Conservation (phyloP, 1,140 invertebrate species). For the Drusus annulatus region DNA sequence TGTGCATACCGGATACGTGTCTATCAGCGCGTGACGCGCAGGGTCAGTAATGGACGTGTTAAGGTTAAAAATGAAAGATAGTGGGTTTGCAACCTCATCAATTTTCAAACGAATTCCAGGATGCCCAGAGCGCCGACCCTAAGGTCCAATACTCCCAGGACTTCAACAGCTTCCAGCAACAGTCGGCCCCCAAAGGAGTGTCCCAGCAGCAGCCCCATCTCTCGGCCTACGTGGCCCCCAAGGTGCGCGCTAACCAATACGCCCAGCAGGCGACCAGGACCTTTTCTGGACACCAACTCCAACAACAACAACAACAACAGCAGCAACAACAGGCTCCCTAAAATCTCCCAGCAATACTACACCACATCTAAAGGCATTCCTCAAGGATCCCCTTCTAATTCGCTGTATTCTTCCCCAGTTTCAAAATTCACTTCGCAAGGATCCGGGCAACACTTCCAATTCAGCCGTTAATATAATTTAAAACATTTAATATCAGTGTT, state of each 20-base stretch:
- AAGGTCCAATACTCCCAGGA: constrained; percentile 25
- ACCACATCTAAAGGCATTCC: background rate
- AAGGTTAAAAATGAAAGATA: too few species aligned
- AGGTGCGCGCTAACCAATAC: background rate
- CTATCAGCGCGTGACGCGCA: too few species aligned
- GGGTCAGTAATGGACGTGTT: too few species aligned
- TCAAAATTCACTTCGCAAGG: constrained; percentile 1
- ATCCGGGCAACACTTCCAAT: too few species aligned
- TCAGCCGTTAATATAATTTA: too few species aligned
- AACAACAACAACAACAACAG: constrained; percentile 1
- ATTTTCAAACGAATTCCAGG: too few species aligned
- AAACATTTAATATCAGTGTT: background rate
- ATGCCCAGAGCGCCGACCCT: background rate
- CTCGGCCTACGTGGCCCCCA: constrained; percentile 6
- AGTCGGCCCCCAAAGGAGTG: background rate
- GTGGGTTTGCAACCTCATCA: too few species aligned
- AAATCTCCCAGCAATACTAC: background rate
- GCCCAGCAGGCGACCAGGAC: background rate
- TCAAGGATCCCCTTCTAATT: constrained; percentile 13
- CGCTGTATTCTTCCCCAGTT: constrained; percentile 37
- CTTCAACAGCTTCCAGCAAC: constrained; percentile 1
- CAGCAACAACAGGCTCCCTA: too few species aligned
- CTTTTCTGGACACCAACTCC: background rate
- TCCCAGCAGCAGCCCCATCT: background rate
- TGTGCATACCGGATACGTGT: too few species aligned